Evolutionary conservation across 2,888 invertebrate genomes (phyloP), one percentile per base, ranked within the genome.

Genomic region (Pogonocherus hispidulus): DNA sequence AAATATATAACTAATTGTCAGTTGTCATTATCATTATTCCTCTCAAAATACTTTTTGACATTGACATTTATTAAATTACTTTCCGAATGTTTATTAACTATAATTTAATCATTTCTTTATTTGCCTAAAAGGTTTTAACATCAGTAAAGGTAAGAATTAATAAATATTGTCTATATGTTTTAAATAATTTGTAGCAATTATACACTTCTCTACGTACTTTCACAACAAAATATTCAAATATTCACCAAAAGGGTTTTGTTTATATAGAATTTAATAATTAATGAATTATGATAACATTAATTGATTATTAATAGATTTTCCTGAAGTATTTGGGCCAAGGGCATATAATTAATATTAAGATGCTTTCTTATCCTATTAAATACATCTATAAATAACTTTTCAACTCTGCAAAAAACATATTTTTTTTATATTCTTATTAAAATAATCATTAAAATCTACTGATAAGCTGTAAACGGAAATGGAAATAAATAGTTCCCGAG

Each of bases 241-340:
- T n/a, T n/a, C n/a, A n/a, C 6, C 11, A 9, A 46, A 46, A 32
- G 23, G 5, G 18, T 32, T 54, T 27, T 46, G 22, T 20, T 27
- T 54, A 59, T 46, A 19, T 35, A n/a, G n/a, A n/a, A n/a, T n/a
- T n/a, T n/a, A 52, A 19, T 35, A 44, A 18, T 46, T 59, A 52
- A 51, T 59, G 41, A 22, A 62, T 32, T 49, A n/a, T 19, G 47
- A 62, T 55, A 62, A 65, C 60, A 69, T 64, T 68, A 60, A 16
- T 20, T 23, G 37, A 60, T 32, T 46, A 47, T 60, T 32, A 47
- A 60, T 47, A 47, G 47, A 60, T 49, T 49, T 47, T 19, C 27
- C 8, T 27, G 46, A 23, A 60, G 22, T 23, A 51, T 51, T 51
- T 14, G 23, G 20, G 23, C 14, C 49, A 51, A 51, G 23, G 49